phyloP scores from a whole-genome alignment of 2,888 invertebrate species.

The Yponomeuta evonymella region DNA sequence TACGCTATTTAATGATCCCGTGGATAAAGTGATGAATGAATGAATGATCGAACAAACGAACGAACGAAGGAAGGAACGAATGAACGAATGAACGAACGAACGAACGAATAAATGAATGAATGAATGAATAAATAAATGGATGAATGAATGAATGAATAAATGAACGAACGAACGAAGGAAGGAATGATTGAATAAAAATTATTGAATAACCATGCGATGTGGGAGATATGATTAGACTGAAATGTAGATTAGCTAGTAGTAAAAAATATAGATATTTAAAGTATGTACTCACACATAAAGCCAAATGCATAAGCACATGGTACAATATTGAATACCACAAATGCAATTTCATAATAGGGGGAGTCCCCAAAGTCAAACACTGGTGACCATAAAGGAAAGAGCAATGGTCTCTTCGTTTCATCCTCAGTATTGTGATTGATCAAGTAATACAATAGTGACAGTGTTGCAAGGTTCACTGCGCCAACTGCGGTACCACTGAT shows the following conservation, averaged over 20 bases:
- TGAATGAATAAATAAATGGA: too few species aligned
- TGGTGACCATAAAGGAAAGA: slow-evolving; percentile 46
- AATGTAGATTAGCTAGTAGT: not conserved
- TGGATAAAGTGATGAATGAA: too few species aligned
- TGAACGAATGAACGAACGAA: too few species aligned
- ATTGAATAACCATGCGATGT: too few species aligned
- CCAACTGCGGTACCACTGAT: slow-evolving; percentile 25
- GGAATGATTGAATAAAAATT: too few species aligned
- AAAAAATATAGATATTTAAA: not conserved
- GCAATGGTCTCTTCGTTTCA: slow-evolving; percentile 33
- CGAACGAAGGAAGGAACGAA: too few species aligned
- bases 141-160: too few species aligned
- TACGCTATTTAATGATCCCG: too few species aligned
- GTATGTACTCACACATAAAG: slow-evolving; percentile 40
- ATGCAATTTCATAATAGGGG: slow-evolving; percentile 43
- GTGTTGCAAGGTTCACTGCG: slow-evolving; percentile 27
- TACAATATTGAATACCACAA: slow-evolving; percentile 34
- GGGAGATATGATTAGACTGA: too few species aligned
- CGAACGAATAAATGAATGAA: too few species aligned
- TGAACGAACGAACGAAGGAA: too few species aligned
- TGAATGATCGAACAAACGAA: too few species aligned
- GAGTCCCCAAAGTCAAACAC: slow-evolving; percentile 36
- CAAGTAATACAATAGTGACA: slow-evolving; percentile 30
- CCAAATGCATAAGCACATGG: slow-evolving; percentile 32
- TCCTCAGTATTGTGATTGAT: slow-evolving; percentile 30